These are phyloP conservation scores for Epizoanthus stellaris DNA, from an alignment of 92 coral and sea anemone species.

Conservation along the genomic window DNA sequence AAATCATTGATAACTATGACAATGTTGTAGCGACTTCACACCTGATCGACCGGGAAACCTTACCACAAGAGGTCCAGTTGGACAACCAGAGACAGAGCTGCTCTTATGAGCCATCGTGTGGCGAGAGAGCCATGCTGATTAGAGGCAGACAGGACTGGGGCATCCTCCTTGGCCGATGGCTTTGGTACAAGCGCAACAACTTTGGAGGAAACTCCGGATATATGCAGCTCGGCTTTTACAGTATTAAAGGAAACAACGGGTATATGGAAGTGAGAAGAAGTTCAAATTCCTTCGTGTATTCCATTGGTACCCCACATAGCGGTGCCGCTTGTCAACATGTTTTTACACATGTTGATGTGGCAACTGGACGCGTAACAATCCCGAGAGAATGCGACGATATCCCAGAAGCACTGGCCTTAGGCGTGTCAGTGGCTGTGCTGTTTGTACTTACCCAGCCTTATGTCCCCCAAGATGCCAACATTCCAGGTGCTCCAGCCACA, in stretches of 20 bases:
- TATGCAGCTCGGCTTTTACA: slow-evolving; percentile 46
- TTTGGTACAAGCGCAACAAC: slow-evolving; percentile 34
- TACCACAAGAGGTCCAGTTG: slow-evolving; percentile 55
- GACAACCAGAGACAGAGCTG: slow-evolving; percentile 39
- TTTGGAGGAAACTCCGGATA: slow-evolving; percentile 49
- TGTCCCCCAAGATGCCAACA: slow-evolving; percentile 8
- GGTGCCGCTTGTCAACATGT: slow-evolving; percentile 1
- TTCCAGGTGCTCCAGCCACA: slow-evolving; percentile 36
- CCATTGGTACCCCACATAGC: slow-evolving; percentile 1
- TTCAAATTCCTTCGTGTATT: slow-evolving; percentile 13
- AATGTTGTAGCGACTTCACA: slow-evolving; percentile 62
- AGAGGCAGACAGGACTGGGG: slow-evolving; percentile 66
- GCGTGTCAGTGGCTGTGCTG: slow-evolving; percentile 25
- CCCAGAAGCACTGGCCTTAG: slow-evolving; percentile 32
- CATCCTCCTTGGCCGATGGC: slow-evolving; percentile 51
- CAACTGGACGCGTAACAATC: slow-evolving; percentile 57
- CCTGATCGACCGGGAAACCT: slow-evolving; percentile 51
- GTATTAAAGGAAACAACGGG: slow-evolving; percentile 45
- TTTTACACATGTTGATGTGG: slow-evolving; percentile 45
- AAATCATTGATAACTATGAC: slow-evolving; percentile 51
- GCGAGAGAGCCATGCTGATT: slow-evolving; percentile 63
- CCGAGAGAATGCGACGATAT: slow-evolving; percentile 31
- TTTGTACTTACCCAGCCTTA: slow-evolving; percentile 34
- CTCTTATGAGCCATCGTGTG: slow-evolving; percentile 50
- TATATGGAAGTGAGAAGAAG: slow-evolving; percentile 45